Evolutionary conservation across 1,140 invertebrate species (phyloP), one percentile per base, ranked within the genome.

Genomic region (Drosophila funebris): DNA sequence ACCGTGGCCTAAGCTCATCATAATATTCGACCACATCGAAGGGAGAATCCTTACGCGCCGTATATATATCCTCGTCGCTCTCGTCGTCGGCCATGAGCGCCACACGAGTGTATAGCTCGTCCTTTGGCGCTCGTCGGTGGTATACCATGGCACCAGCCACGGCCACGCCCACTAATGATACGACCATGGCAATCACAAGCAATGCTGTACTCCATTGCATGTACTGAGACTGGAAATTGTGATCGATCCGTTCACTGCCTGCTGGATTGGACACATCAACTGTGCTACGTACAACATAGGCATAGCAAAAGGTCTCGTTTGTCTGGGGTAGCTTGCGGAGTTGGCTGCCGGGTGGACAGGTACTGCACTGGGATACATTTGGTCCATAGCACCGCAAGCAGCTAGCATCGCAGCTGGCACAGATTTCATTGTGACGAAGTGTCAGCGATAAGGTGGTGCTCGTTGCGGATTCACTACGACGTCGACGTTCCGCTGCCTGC

Each of bases 251-350:
- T 4, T 9, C 33, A 3, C 27, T 54, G 4, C n/a, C 13, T 1
- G 18, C 29, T 14, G 22, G 4, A 24, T 50, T 64, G 6, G 77
- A 68, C 5, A 75, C 18, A 22, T 87, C 83, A 13, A 76, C 37
- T n/a, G 75, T 78, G 53, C 89, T 90, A 4, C 89, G 84, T 20
- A 90, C 89, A 22, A 85, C 84, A 58, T 90, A 90, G 0, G 77
- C 74, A 24, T 77, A 83, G 53, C 89, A 90, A 13, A 61, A 78
- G 29, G 89, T 85, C 54, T 90, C 89, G 39, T 90, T 90, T 5
- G 56, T 63, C 43, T 39, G 43, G 0, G 39, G 2, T 29, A 77
- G 43, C 56, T 80, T 77, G 0, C 84, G 89, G 5, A 90, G 54
- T 33, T 90, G 89, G 18, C 84, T 90, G 24, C 84, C 90, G 2